These are phyloP conservation scores for Cepaea nemoralis DNA, from an alignment of 1,140 invertebrate genomes.

Conservation along the genomic window DNA sequence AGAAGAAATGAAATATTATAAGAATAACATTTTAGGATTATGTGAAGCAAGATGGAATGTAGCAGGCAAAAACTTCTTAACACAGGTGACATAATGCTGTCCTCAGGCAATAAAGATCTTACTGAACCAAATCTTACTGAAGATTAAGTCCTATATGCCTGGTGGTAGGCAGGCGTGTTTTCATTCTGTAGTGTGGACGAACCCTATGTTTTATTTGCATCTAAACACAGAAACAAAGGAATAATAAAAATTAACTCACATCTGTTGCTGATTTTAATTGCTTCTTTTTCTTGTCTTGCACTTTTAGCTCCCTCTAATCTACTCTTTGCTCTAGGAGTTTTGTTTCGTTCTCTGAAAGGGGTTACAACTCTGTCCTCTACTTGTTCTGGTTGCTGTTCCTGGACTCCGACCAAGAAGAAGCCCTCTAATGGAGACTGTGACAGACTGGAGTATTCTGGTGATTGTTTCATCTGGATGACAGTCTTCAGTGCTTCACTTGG, in stretches of 20 bases:
- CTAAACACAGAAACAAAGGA: too few species aligned
- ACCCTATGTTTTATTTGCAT: too few species aligned
- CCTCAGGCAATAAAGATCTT: too few species aligned
- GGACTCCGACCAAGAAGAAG: conserved; percentile 56
- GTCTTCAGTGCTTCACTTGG: conserved; percentile 29
- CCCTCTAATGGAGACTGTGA: conserved; percentile 47
- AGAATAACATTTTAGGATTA: too few species aligned
- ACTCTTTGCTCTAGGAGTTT: conserved; percentile 40
- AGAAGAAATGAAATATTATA: too few species aligned
- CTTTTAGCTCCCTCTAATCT: conserved; percentile 32
- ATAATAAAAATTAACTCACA: conserved; percentile 53
- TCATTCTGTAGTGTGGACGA: too few species aligned
- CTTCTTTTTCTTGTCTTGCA: conserved; percentile 36
- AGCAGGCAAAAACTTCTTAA: too few species aligned
- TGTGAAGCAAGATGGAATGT: too few species aligned
- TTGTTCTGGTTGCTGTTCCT: conserved; percentile 40
- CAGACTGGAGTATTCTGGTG: neutral
- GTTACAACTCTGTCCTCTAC: conserved; percentile 14
- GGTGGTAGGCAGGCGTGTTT: too few species aligned
- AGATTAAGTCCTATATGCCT: too few species aligned
- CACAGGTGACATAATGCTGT: too few species aligned
- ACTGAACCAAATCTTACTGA: too few species aligned
- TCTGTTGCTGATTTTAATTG: conserved; percentile 57
- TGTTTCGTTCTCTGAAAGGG: conserved; percentile 36
- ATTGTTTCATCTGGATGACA: neutral